Base-by-base conservation (phyloP, 2,113 vertebrate species). In the Antechinus stuartii region DNA sequence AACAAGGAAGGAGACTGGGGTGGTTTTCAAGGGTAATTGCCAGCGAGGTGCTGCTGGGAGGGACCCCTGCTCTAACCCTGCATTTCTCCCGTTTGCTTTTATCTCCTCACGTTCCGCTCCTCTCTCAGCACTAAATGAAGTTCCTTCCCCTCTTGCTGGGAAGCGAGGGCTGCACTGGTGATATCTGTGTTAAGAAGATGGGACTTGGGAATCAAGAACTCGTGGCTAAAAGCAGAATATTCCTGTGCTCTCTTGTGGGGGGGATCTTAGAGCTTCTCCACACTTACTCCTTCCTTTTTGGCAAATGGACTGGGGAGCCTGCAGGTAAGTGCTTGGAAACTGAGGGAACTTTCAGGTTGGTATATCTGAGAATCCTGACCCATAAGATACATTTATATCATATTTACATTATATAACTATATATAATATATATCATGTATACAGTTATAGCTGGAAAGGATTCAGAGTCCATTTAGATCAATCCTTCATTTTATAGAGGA, bases 1-100 rank as follows among this genome's bases (percentile, higher is more conserved):
- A 89, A 90, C 0, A 0, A 49, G 57, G 47, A 89, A 84, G 54
- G 47, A 1, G 11, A 22, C 0, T 0, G 8, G 10, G 27, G 19
- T 3, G 0, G 26, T 25, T 93, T 92, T 93, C 47, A 57, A 47
- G 89, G 53, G 89, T 54, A 49, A 94, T 52, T 47, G 27, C n/a
- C 22, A n/a, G 56, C 24, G 50, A 84, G 68, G 68, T 42, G 68
- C 68, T 84, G 68, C 90, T 7, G 11, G 89, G 27, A 4, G 54
- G 89, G 57, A 42, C 49, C 52, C 49, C 47, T 0, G 1, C 16
- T 90, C 61, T 2, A 53, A 47, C 84, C 52, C 8, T 84, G 90
- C n/a, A 1, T 53, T 49, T 90, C 23, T 54, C 26, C 8, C 35
- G 90, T 22, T 24, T 91, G 61, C 50, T 90, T 54, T 61, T 0